Base-by-base conservation (phyloP, 2,888 invertebrate species). In the Athetis lepigone region DNA sequence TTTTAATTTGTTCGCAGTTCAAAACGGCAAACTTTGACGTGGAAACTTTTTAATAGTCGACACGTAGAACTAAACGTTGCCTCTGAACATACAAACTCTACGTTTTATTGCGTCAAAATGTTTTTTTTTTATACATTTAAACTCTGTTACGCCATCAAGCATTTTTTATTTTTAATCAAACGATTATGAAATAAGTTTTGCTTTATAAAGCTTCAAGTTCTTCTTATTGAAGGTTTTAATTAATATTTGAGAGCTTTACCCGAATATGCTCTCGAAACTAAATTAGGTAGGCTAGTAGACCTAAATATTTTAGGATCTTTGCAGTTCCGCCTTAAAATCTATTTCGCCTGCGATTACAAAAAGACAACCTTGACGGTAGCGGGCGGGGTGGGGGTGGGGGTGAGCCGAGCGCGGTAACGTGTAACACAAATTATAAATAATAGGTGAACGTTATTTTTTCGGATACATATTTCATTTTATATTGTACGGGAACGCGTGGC, bases 391-490 rank as follows among this genome's bases (percentile, higher is more conserved):
- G 52, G 62, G 40, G 64, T 52, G 62, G 67, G 59, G 55, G 62
- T 70, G 40, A 74, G 73, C 59, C 59, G 63, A 66, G 71, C 74
- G 80, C 67, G 81, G 82, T 82, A 81, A 82, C 84, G 86, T 85
- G 87, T 88, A 88, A 88, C 88, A 90, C 92, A 92, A 93, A 92
- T 93, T 93, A 92, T 93, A 92, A 93, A 94, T 93, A 93, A 93
- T 93, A 94, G 92, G 90, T 88, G 89, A 90, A 90, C 92, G 91
- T 94, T 93, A 92, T 94, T 93, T 93, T 90, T 90, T 89, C 89
- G 89, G 91, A 94, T 92, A 94, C 91, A 94, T 94, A 93, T 94
- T 93, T 94, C 92, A 94, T 94, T 94, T 93, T 92, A 92, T 93
- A 92, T 92, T 93, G 91, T 94, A 90, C 87, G 87, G 87, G 87